These are phyloP conservation scores for Pseudochromis fuscus DNA, from an alignment of 2,797 vertebrate species.

Conservation along the genomic window DNA sequence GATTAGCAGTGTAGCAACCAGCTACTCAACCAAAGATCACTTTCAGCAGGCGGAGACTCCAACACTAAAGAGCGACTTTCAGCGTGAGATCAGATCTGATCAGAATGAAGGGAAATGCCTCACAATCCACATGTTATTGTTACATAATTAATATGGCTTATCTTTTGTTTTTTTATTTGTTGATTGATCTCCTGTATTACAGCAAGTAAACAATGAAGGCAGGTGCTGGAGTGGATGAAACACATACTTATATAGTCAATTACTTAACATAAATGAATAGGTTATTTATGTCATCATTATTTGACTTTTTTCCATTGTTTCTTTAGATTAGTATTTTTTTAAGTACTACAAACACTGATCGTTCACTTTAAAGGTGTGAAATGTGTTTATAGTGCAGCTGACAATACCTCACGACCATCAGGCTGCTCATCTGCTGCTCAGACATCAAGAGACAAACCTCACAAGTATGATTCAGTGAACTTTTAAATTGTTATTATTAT, in stretches of 20 bases:
- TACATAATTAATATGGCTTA: conserved; percentile 4
- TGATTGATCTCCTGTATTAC: too few relatives aligned
- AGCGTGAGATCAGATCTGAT: conserved; percentile 28
- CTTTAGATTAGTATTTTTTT: too few relatives aligned
- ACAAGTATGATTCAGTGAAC: background rate
- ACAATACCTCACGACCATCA: background rate
- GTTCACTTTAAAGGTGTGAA: background rate
- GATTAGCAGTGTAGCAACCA: conserved; percentile 66
- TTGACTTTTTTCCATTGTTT: background rate
- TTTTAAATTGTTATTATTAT: background rate
- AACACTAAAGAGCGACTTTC: conserved; percentile 20
- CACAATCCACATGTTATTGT: background rate
- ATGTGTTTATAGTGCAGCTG: background rate
- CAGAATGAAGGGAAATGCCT: conserved; percentile 14
- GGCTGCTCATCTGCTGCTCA: background rate
- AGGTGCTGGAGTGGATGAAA: background rate
- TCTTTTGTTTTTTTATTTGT: conserved; percentile 6
- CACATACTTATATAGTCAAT: background rate
- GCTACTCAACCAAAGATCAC: conserved; percentile 35
- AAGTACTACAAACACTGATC: too few relatives aligned
- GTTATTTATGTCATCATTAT: background rate
- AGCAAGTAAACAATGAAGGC: background rate
- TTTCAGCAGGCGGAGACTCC: conserved; percentile 30
- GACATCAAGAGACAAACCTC: background rate
- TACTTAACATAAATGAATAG: background rate